phyloP scores from a whole-genome alignment of 2,797 vertebrate species.

The Bothrops alternatus region DNA sequence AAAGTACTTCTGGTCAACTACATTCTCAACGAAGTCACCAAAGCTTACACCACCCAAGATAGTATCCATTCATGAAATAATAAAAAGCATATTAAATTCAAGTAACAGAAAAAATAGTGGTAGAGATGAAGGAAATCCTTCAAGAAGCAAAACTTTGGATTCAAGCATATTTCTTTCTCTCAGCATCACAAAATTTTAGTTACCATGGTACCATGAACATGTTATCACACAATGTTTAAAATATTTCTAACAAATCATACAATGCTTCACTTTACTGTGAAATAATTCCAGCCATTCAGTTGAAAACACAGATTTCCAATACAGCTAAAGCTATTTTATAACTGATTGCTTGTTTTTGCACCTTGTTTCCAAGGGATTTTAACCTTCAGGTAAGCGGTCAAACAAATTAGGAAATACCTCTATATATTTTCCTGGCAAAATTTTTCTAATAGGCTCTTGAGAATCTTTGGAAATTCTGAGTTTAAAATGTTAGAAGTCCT shows the following conservation, averaged over 20 bases:
- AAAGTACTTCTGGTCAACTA: background rate
- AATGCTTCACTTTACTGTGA: background rate
- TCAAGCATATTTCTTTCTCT: background rate
- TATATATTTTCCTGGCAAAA: background rate
- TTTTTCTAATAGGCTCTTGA: background rate
- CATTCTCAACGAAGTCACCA: background rate
- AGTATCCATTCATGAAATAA: constrained; percentile 36
- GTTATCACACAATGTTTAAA: background rate
- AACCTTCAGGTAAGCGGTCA: background rate
- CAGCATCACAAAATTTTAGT: background rate
- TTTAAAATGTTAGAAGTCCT: constrained; percentile 13
- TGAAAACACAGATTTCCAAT: background rate
- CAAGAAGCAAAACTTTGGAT: constrained; percentile 9
- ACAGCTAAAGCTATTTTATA: background rate
- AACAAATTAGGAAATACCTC: background rate
- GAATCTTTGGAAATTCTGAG: background rate
- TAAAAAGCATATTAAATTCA: constrained; percentile 26
- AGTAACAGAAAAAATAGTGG: background rate
- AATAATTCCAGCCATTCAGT: constrained; percentile 7
- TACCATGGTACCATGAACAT: background rate
- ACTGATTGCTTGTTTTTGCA: accelerated
- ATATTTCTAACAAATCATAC: background rate
- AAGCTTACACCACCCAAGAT: constrained; percentile 23
- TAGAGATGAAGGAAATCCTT: background rate
- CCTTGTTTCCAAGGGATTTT: constrained; percentile 10